Evolutionary conservation across 2,113 vertebrate species (phyloP).

Genomic region (Plotosus lineatus): DNA sequence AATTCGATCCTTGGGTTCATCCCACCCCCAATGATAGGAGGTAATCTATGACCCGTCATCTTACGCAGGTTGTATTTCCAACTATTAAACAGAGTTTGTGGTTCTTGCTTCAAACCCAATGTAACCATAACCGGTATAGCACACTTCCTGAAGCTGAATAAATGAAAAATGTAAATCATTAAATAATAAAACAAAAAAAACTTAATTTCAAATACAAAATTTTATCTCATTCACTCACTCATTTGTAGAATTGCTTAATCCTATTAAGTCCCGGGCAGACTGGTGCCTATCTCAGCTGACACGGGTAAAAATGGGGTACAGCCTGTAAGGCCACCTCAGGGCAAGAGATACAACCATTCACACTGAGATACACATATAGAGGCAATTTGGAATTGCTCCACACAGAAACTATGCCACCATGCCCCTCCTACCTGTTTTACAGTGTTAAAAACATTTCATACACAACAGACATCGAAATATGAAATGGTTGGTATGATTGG

Average conservation of each 20-base stretch:
- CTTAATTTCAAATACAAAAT: too few species aligned
- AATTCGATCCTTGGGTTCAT: background rate
- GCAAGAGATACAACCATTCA: too few species aligned
- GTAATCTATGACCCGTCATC: background rate
- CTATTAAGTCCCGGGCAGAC: too few species aligned
- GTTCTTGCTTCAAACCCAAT: background rate
- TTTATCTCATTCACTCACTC: too few species aligned
- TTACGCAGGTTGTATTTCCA: background rate
- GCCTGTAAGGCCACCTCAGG: too few species aligned
- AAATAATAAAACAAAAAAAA: too few species aligned
- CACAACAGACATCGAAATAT: background rate
- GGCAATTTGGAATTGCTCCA: too few species aligned
- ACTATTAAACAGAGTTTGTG: background rate
- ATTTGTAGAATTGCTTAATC: too few species aligned
- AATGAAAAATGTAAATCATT: background rate
- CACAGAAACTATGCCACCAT: too few species aligned
- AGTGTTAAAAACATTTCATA: background rate
- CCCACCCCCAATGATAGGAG: background rate
- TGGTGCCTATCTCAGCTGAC: too few species aligned
- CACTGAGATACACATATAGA: too few species aligned
- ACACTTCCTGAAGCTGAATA: background rate
- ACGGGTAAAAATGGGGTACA: too few species aligned
- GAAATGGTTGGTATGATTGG: conserved; percentile 2
- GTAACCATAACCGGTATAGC: background rate
- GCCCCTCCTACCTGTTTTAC: background rate